A percentile compares a stretch with the other conserved stretches of the same genome.
phyloP scores from a whole-genome alignment of 1,140 invertebrate genomes.

The Meloidogyne chitwoodi region DNA sequence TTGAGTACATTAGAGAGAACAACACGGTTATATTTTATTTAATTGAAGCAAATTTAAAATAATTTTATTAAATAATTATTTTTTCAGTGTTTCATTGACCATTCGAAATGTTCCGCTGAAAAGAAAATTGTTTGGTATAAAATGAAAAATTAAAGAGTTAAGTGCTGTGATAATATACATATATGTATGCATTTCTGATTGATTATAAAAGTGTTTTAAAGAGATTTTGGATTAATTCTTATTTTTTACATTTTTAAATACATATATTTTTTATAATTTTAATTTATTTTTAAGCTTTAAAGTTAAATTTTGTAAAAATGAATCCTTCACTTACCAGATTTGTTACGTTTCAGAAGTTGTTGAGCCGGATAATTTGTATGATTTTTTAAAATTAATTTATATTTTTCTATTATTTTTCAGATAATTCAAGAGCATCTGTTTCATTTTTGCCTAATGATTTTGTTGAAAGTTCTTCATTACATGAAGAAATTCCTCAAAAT shows the following conservation, averaged over 20 bases:
- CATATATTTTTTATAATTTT: background rate
- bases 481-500: conserved; percentile 10
- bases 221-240: too few relatives aligned
- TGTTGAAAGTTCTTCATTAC: background rate
- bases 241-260: background rate
- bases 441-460: background rate
- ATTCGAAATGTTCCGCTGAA: conserved; percentile 83
- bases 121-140: background rate
- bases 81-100: conserved; percentile 76
- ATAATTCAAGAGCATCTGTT: background rate
- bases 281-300: background rate
- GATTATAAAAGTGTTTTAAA: too few relatives aligned
- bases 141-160: background rate
- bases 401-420: background rate
- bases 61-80: too few relatives aligned
- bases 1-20: background rate
- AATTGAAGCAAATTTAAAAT: background rate
- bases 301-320: too few relatives aligned
- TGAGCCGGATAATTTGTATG: background rate
- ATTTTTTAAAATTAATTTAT: background rate
- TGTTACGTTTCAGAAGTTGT: background rate
- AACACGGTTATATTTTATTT: background rate
- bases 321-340: background rate
- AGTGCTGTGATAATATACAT: too few relatives aligned
- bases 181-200: too few relatives aligned